Percentiles rank a stretch among this genome's conserved stretches.
phyloP scores from a whole-genome alignment of 2,888 invertebrate genomes.

The Acanthosepion esculentum region DNA sequence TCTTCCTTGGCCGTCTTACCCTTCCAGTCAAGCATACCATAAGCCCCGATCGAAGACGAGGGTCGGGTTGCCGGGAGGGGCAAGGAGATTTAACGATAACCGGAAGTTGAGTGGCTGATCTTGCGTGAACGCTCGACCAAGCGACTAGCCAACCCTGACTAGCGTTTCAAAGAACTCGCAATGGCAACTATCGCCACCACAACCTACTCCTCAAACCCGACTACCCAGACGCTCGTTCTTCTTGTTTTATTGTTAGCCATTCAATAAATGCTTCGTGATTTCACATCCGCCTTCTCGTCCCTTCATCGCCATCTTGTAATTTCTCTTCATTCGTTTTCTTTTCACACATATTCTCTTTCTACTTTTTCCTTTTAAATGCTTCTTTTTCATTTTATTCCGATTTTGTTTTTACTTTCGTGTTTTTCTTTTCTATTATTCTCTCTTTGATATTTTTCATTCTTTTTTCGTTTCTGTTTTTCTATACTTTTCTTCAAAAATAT shows the following conservation, averaged over 20 bases:
- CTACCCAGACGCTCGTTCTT: not conserved
- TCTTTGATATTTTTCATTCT: no score
- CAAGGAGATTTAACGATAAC: not conserved
- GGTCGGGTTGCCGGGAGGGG: no score
- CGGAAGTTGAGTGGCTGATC: not conserved
- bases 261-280: not conserved
- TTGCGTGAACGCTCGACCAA: not conserved
- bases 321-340: not conserved
- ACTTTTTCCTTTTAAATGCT: not conserved
- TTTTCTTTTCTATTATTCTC: no score
- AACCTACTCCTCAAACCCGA: not conserved
- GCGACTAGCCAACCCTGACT: conserved; percentile 4
- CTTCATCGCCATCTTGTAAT: not conserved
- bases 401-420: no score
- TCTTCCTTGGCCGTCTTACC: no score
- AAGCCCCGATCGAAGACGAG: no score
- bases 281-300: not conserved
- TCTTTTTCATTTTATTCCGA: no score
- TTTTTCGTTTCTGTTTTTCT: no score
- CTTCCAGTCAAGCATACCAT: no score
- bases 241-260: conserved; percentile 22
- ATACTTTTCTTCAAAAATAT: no score
- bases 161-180: not conserved
- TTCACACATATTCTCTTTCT: not conserved
- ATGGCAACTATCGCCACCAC: not conserved